Conservation (phyloP, 1,140 invertebrate genomes). For the Drosophila punjabiensis region DNA sequence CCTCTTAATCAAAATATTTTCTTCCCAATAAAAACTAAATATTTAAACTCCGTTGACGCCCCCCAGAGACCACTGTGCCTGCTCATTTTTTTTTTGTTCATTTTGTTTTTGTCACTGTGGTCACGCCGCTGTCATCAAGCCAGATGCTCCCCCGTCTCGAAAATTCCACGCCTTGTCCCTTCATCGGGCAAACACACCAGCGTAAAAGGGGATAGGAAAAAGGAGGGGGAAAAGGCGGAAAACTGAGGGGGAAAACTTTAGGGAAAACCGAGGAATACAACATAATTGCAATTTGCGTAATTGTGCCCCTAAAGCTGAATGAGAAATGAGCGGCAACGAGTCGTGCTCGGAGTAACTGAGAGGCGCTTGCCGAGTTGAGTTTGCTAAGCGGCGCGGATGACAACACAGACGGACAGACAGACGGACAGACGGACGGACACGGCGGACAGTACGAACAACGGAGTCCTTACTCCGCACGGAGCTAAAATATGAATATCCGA, state of each 20-base stretch:
- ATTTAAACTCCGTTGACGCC: background rate
- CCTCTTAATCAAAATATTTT: background rate
- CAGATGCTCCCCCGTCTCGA: slow-evolving; percentile 14
- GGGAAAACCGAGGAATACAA: slow-evolving; percentile 64
- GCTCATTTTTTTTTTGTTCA: slow-evolving; percentile 29
- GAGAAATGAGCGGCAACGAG: slow-evolving; percentile 65
- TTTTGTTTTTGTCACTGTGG: slow-evolving; percentile 57
- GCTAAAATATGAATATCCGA: slow-evolving; percentile 65
- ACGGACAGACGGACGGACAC: slow-evolving; percentile 1
- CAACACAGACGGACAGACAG: slow-evolving; percentile 12
- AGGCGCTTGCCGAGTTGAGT: slow-evolving; percentile 29
- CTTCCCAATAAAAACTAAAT: background rate
- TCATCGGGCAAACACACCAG: slow-evolving; percentile 27
- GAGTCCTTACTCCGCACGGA: slow-evolving; percentile 2
- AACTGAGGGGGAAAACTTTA: slow-evolving; percentile 47
- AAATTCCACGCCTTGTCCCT: slow-evolving; percentile 17
- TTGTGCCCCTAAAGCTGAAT: slow-evolving; percentile 74
- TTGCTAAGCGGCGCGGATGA: slow-evolving; percentile 43
- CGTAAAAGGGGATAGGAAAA: background rate
- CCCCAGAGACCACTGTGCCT: slow-evolving; percentile 22
- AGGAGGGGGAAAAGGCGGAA: background rate
- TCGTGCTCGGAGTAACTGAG: slow-evolving; percentile 57
- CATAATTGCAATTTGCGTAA: slow-evolving; percentile 77
- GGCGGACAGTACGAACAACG: background rate
- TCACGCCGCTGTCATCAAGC: slow-evolving; percentile 64